phyloP scores from a whole-genome alignment of 2,888 invertebrate species.

The Clanis bilineata region DNA sequence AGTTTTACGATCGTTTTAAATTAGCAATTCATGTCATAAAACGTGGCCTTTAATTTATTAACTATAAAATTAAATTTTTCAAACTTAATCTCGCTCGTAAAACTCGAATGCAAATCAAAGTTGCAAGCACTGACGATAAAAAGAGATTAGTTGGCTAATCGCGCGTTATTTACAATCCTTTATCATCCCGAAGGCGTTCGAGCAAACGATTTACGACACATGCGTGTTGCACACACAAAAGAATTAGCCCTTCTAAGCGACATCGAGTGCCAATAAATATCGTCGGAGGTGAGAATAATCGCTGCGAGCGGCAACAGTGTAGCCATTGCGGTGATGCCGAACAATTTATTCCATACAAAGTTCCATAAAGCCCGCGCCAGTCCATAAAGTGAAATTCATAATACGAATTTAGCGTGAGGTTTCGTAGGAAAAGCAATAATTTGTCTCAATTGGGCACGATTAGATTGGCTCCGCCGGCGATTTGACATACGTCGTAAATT shows the following conservation, averaged over 20 bases:
- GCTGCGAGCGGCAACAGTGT: conserved; percentile 66
- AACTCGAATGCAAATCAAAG: conserved; percentile 57
- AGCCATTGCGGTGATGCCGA: conserved; percentile 39
- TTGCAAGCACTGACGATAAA: conserved; percentile 63
- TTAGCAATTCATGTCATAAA: conserved; percentile 30
- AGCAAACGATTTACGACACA: conserved; percentile 65
- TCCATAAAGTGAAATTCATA: conserved; percentile 69
- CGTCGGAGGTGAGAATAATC: conserved; percentile 67
- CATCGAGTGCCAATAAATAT: conserved; percentile 77
- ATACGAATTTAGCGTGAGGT: conserved; percentile 71
- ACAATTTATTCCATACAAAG: conserved; percentile 54
- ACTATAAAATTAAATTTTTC: conserved; percentile 31
- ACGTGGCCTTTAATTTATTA: conserved; percentile 26
- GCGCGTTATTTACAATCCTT: conserved; percentile 73
- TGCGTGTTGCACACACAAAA: conserved; percentile 63
- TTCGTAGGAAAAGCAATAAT: conserved; percentile 81
- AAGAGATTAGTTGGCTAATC: conserved; percentile 69
- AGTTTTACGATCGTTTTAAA: conserved; percentile 1
- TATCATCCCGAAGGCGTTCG: conserved; percentile 67
- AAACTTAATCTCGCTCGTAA: conserved; percentile 58
- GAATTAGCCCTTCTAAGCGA: conserved; percentile 72
- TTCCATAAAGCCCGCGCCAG: conserved; percentile 50
- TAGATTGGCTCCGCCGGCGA: conserved; percentile 77
- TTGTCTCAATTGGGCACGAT: conserved; percentile 81
- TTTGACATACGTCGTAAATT: conserved; percentile 81